These are phyloP conservation scores for Arge pagana DNA, from an alignment of 2,888 invertebrate species.

Conservation along the genomic window DNA sequence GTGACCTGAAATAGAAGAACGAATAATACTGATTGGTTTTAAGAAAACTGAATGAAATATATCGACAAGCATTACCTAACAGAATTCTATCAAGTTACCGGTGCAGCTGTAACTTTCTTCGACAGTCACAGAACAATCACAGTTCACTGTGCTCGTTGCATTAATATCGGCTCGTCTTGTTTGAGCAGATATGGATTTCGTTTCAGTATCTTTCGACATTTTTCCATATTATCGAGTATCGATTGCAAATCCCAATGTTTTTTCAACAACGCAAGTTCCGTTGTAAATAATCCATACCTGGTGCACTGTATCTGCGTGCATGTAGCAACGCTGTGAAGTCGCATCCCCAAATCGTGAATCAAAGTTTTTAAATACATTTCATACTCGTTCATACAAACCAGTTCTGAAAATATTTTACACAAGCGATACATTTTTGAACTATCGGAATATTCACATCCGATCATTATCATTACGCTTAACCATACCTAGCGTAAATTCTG, in stretches of 20 bases:
- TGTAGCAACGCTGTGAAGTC: conserved; percentile 78
- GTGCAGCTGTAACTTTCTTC: no score
- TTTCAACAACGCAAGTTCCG: conserved; percentile 75
- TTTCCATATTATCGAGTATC: conserved; percentile 69
- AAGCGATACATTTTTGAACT: conserved; percentile 25
- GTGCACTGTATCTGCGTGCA: conserved; percentile 81
- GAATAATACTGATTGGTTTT: no score
- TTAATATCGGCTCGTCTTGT: conserved; percentile 44
- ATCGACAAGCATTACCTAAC: no score
- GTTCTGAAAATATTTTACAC: conserved; percentile 66
- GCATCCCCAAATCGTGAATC: conserved; percentile 83
- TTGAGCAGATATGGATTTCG: conserved; percentile 60
- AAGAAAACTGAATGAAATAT: no score
- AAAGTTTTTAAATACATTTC: conserved; percentile 76
- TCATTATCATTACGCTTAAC: not conserved
- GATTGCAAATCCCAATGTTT: conserved; percentile 81
- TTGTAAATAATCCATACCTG: conserved; percentile 79
- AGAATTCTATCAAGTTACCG: no score
- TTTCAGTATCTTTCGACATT: conserved; percentile 62
- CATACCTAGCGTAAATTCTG: conserved; percentile 83
- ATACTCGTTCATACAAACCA: conserved; percentile 85
- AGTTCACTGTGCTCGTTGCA: not conserved
- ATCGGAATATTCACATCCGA: not conserved
- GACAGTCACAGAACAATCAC: no score
- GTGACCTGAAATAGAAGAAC: no score